phyloP scores from a whole-genome alignment of 2,113 vertebrate species.

The Sciurus niger region DNA sequence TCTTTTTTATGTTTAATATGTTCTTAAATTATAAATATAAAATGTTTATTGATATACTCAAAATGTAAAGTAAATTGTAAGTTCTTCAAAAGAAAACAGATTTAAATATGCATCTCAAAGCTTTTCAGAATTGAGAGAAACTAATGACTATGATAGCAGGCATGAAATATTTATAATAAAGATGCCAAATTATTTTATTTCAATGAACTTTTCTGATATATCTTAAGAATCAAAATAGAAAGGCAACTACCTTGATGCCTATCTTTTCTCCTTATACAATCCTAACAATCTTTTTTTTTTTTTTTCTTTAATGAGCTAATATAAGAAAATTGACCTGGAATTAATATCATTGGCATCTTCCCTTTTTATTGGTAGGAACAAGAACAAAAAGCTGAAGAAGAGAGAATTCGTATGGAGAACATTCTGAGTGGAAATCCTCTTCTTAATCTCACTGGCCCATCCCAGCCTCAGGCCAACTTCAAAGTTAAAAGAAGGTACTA shows the following conservation, averaged over 20 bases:
- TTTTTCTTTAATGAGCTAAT: neutral
- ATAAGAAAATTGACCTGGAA: neutral
- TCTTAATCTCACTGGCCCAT: slow-evolving; percentile 95
- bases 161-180: slow-evolving; percentile 59
- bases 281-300: neutral
- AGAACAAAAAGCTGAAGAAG: slow-evolving; percentile 98
- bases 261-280: neutral
- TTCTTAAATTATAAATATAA: slow-evolving; percentile 49
- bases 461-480: slow-evolving; percentile 91
- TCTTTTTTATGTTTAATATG: slow-evolving; percentile 3
- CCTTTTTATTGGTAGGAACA: slow-evolving; percentile 91
- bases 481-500: slow-evolving; percentile 98
- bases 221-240: neutral
- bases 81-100: slow-evolving; percentile 28
- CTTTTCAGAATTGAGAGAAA: neutral
- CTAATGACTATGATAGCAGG: neutral
- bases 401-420: slow-evolving; percentile 98
- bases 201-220: neutral
- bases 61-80: slow-evolving; percentile 14
- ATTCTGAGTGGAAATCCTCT: slow-evolving; percentile 98
- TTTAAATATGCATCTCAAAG: neutral
- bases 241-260: neutral
- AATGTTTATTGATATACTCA: neutral
- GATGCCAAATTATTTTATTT: neutral
- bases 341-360: neutral